A percentile compares a stretch with the other conserved stretches of the same genome.
These are phyloP conservation scores for Hololepta plana DNA, from an alignment of 2,888 invertebrate species.

Conservation along the genomic window DNA sequence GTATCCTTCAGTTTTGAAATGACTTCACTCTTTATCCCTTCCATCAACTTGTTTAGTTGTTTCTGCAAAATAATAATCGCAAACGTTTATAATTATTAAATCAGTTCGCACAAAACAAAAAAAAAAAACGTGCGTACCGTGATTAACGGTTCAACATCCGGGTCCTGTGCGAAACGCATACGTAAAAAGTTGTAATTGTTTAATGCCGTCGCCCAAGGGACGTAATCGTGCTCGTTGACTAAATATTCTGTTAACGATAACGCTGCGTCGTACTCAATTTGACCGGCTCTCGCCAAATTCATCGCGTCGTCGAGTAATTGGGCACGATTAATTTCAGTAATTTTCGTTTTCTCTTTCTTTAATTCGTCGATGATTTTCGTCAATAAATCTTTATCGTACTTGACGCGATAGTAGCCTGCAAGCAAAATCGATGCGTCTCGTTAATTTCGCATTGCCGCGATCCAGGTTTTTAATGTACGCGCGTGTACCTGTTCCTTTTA, in stretches of 20 bases:
- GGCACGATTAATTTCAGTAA: slow-evolving; percentile 51
- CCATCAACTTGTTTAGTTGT: too few relatives aligned
- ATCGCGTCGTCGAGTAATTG: slow-evolving; percentile 66
- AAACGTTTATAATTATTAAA: too few relatives aligned
- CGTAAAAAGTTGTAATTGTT: slow-evolving; percentile 25
- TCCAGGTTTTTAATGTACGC: too few relatives aligned
- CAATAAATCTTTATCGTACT: slow-evolving; percentile 32
- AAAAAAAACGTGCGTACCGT: too few relatives aligned
- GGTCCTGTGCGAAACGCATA: too few relatives aligned
- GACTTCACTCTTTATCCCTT: too few relatives aligned
- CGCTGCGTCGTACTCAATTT: slow-evolving; percentile 39
- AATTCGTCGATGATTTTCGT: slow-evolving; percentile 19
- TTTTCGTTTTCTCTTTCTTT: slow-evolving; percentile 24
- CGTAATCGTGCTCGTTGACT: slow-evolving; percentile 43
- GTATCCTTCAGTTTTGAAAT: too few relatives aligned
- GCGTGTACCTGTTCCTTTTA: slow-evolving; percentile 41
- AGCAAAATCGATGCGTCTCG: too few relatives aligned
- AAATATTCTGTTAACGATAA: slow-evolving; percentile 53
- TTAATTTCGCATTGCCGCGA: too few relatives aligned
- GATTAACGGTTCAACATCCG: too few relatives aligned
- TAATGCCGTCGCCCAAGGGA: slow-evolving; percentile 62
- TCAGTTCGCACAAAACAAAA: too few relatives aligned
- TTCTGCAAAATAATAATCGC: too few relatives aligned
- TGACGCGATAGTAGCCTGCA: slow-evolving; percentile 47
- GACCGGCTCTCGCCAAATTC: slow-evolving; percentile 50